Base-by-base conservation (phyloP, 1,140 invertebrate genomes). In the Eupeodes corollae region DNA sequence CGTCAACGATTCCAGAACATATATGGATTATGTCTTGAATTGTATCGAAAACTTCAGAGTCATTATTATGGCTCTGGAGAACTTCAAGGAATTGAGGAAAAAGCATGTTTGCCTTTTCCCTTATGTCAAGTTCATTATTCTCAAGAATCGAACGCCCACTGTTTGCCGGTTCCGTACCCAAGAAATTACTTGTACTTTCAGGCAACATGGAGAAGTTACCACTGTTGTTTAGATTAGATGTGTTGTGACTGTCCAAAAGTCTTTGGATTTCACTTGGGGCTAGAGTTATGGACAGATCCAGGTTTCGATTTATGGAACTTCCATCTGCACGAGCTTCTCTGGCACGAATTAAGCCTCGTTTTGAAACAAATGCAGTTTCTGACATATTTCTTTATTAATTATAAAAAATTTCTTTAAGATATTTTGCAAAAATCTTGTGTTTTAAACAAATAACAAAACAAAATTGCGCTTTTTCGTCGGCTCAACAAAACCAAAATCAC, bases 81-180 rank as follows among this genome's bases (percentile, higher is more conserved):
- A 75, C 73, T 44, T 79, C 74, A 40, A 77, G 66, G 52, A 80
- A 82, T 44, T 78, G 75, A 13, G 73, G 63, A 52, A 74, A 79
- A 3, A 82, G 63, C 40, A 71, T 71, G 19, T 76, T 70, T 8
- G 71, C 61, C 14, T 71, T 70, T 43, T 70, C 67, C 31, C 42
- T 18, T 31, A 14, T 30, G 2, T 15, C 40, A 21, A 26, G 13
- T 6, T 14, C 15, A 52, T 16, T 10, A 49, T 18, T 5, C 44
- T 46, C 6, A 40, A 40, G 5, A 43, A 39, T 39, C 51, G 46
- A n/a, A 49, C 10, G 31, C 39, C 49, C 18, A 32, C 35, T 8
- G 14, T 33, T 13, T 52, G 47, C 8, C 45, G 14, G 34, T 0
- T 39, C 41, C 3, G 40, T 33, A 15, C 37, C 43, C 16, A 46